These are phyloP conservation scores for Cryptus viduatorius DNA, from an alignment of 2,888 invertebrate species.

Conservation along the genomic window DNA sequence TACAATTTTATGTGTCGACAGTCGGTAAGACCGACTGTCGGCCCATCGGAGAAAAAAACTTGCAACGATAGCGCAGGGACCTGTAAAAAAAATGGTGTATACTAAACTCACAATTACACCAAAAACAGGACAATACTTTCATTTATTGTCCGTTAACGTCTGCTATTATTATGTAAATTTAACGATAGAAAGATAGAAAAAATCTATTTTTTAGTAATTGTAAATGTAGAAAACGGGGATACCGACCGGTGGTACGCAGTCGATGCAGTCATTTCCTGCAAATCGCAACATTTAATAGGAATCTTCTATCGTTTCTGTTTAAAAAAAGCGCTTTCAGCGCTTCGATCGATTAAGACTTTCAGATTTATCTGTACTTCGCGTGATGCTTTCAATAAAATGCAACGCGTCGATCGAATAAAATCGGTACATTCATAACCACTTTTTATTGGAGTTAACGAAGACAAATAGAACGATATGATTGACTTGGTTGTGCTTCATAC, in stretches of 20 bases:
- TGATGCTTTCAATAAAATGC: conserved; percentile 16
- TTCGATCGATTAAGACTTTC: not conserved
- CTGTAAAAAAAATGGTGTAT: conserved; percentile 10
- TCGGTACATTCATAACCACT: conserved; percentile 78
- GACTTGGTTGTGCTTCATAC: conserved; percentile 81
- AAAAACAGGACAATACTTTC: not conserved
- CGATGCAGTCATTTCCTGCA: conserved; percentile 17
- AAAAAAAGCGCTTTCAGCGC: not conserved
- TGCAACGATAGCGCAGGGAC: conserved; percentile 45
- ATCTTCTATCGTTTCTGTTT: not conserved
- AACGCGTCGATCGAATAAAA: conserved; percentile 39
- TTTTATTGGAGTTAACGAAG: conserved; percentile 82
- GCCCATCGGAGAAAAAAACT: conserved; percentile 24
- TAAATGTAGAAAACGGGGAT: conserved; percentile 4
- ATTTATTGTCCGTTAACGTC: not conserved
- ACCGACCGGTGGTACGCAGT: conserved; percentile 24
- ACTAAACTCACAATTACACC: not conserved
- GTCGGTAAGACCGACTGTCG: conserved; percentile 55
- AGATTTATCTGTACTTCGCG: conserved; percentile 4
- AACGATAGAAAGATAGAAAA: not conserved
- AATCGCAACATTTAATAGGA: not conserved
- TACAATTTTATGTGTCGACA: not conserved
- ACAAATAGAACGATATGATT: conserved; percentile 81
- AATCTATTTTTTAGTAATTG: not conserved
- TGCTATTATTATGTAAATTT: not conserved